phyloP scores from a whole-genome alignment of 2,888 invertebrate species.

The Drosophila longiperda region DNA sequence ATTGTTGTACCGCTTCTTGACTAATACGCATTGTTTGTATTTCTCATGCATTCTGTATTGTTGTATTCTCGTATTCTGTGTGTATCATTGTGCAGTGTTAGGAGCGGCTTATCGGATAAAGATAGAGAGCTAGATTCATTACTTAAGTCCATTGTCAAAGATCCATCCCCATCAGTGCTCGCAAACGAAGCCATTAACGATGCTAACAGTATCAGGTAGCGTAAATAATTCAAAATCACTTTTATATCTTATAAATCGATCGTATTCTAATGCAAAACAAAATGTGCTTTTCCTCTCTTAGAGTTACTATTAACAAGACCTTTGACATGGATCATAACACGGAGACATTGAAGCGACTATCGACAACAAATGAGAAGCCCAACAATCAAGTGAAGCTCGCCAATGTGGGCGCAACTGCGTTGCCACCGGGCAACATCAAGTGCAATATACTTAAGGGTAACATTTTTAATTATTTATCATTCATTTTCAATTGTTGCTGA shows the following conservation, averaged over 20 bases:
- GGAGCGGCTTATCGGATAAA: constrained; percentile 86
- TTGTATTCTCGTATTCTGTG: constrained; percentile 55
- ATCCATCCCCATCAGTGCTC: constrained; percentile 87
- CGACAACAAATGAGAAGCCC: constrained; percentile 87
- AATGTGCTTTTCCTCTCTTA: constrained; percentile 45
- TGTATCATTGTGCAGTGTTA: constrained; percentile 82
- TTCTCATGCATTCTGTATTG: constrained; percentile 55
- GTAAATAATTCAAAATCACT: constrained; percentile 57
- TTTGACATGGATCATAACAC: constrained; percentile 87
- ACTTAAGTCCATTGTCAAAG: constrained; percentile 91
- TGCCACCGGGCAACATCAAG: constrained; percentile 96
- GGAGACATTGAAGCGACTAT: constrained; percentile 88
- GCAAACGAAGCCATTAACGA: constrained; percentile 87
- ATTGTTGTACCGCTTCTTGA: constrained; percentile 48
- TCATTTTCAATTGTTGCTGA: background rate
- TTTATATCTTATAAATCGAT: background rate
- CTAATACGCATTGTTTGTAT: constrained; percentile 69
- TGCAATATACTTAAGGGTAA: constrained; percentile 97
- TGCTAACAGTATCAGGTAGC: constrained; percentile 86
- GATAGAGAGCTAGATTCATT: constrained; percentile 89
- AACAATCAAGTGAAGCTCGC: constrained; percentile 90
- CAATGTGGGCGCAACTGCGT: constrained; percentile 87
- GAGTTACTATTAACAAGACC: constrained; percentile 85
- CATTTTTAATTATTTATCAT: constrained; percentile 2
- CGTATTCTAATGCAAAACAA: background rate